Base-by-base conservation (phyloP, 2,888 invertebrate species). In the Pammene aurita region DNA sequence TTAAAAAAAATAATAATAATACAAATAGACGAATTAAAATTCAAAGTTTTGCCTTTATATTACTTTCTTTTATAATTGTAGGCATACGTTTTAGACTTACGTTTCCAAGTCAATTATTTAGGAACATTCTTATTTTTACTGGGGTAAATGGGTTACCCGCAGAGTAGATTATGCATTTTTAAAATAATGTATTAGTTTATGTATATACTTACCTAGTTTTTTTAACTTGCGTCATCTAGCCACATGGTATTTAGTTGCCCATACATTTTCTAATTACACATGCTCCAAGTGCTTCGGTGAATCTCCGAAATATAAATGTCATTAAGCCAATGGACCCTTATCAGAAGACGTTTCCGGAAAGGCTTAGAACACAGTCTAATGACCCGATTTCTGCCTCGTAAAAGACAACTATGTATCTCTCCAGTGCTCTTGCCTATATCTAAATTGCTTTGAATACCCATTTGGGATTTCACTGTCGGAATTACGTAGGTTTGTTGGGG, bases 331-430 rank as follows among this genome's bases (percentile, higher is more conserved):
- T 83, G 83, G 72, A 77, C 76, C 75, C 88, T 88, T 89, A 89
- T 89, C 89, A 83, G 76, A 76, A 76, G 83, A 78, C 81, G 72
- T 80, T 86, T 84, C 84, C 80, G 80, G 79, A 81, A 82, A 81
- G 81, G 83, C 84, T 84, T 80, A 81, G 80, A 78, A 78, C 78
- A 77, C 78, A 77, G 79, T 78, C 84, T 89, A 89, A 89, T 87
- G 87, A 84, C 87, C 82, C 82, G 83, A 87, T 87, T 86, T 84
- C 81, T 80, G 76, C 77, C 78, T 81, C 82, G 81, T 85, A 83
- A 84, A 84, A 84, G 81, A 75, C 65, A 71, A 72, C 71, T 72
- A 69, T 78, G 72, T 77, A 76, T 78, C 76, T 74, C 72, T 72
- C 73, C 69, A 71, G 66, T 71, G 61, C 70, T 72, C 67, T 50